Evolutionary conservation across 2,797 vertebrate species (phyloP).

Genomic region (Morus bassanus): DNA sequence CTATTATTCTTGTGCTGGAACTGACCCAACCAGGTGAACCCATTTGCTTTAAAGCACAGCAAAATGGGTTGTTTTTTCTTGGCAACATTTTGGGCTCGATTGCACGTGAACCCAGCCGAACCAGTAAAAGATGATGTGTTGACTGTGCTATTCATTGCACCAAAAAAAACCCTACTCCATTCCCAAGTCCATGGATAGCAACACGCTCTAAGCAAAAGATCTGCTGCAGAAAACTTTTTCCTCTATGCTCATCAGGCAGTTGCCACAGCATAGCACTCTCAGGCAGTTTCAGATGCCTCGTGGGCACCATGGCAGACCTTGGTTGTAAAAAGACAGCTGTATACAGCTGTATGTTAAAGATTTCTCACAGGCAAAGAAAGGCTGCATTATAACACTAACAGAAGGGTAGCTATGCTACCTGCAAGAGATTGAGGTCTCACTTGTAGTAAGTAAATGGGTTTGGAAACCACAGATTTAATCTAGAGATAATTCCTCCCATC

Average conservation of each 20-base stretch:
- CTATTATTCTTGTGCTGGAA: background rate
- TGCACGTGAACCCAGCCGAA: background rate
- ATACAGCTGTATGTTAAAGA: background rate
- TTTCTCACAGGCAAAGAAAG: constrained; percentile 17
- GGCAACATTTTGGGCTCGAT: background rate
- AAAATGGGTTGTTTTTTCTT: background rate
- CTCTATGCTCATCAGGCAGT: background rate
- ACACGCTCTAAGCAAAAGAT: background rate
- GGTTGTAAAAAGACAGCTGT: constrained; percentile 6
- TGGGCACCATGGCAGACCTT: background rate
- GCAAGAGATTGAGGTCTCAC: background rate
- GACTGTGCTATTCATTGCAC: background rate
- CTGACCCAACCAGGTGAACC: background rate
- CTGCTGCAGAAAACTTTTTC: background rate
- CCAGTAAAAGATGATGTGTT: background rate
- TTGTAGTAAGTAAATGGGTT: background rate
- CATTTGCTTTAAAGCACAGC: background rate
- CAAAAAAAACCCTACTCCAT: background rate
- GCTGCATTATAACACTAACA: background rate
- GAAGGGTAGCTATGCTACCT: background rate
- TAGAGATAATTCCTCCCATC: background rate
- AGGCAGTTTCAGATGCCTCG: background rate
- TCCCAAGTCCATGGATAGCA: background rate
- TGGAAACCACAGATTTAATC: background rate
- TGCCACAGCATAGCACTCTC: background rate